phyloP scores from a whole-genome alignment of 1,140 invertebrate genomes.

The Eriocheir sinensis region DNA sequence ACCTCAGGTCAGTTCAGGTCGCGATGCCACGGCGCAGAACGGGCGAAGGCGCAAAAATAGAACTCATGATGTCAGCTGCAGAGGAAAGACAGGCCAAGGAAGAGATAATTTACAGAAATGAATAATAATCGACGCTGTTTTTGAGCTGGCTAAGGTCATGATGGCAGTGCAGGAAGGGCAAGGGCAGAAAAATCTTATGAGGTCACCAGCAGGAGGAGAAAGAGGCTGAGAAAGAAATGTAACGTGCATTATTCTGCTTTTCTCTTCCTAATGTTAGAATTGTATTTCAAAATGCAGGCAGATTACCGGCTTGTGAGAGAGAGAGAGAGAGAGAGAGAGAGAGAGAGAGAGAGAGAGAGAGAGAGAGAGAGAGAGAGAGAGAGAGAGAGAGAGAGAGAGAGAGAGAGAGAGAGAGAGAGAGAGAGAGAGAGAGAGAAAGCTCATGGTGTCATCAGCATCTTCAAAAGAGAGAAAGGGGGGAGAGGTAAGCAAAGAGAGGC shows the following conservation, averaged over 20 bases:
- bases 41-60: no score
- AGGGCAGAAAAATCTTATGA: no score
- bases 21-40: neutral
- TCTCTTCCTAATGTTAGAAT: no score
- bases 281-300: conserved; percentile 20
- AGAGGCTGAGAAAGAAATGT: no score
- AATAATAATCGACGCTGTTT: no score
- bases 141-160: no score
- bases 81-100: no score
- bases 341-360: neutral
- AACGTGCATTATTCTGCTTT: no score
- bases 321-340: neutral
- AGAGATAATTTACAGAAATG: no score
- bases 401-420: conserved; percentile 28
- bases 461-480: neutral
- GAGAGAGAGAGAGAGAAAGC: neutral
- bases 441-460: neutral
- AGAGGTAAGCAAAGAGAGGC: neutral
- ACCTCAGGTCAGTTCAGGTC: neutral
- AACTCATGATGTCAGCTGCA: neutral
- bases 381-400: no score
- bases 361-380: neutral
- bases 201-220: no score
- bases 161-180: no score
- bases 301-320: neutral